Evolutionary conservation across 2,888 invertebrate species (phyloP).

Genomic region (Xestoiulus laeticollis): DNA sequence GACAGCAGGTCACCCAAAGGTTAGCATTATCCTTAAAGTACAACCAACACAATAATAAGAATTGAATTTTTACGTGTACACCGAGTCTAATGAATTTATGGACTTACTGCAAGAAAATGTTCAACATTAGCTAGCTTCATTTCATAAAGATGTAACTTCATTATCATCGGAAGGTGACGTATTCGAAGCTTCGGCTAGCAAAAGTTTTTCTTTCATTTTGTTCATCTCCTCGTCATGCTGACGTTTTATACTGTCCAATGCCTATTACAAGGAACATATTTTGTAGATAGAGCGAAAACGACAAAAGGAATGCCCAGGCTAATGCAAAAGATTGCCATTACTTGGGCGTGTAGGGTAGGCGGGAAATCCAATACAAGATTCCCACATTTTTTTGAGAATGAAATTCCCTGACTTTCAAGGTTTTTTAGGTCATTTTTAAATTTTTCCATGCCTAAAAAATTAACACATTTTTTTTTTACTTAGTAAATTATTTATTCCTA

Average conservation of each 20-base stretch:
- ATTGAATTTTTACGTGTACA: no score
- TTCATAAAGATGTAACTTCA: conserved; percentile 51
- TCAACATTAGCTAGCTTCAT: neutral
- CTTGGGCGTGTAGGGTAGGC: no score
- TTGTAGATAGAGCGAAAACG: neutral
- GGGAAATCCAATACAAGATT: no score
- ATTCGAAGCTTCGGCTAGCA: neutral
- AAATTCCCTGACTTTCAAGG: no score
- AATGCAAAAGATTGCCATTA: no score
- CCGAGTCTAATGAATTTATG: neutral
- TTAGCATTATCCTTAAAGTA: neutral
- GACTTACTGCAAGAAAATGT: conserved; percentile 18
- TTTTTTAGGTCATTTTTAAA: no score
- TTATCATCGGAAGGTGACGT: neutral
- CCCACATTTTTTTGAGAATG: no score
- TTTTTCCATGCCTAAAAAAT: no score
- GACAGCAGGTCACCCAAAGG: neutral
- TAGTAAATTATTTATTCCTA: no score
- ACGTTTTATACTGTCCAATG: neutral
- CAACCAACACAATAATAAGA: neutral
- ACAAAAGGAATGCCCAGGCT: no score
- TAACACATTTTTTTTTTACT: no score
- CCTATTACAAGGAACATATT: neutral
- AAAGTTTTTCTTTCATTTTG: conserved; percentile 32
- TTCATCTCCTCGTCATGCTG: conserved; percentile 15